A percentile compares a stretch with the other conserved stretches of the same genome.
Conservation (phyloP, 2,888 invertebrate species). For the Eilema griseolum region DNA sequence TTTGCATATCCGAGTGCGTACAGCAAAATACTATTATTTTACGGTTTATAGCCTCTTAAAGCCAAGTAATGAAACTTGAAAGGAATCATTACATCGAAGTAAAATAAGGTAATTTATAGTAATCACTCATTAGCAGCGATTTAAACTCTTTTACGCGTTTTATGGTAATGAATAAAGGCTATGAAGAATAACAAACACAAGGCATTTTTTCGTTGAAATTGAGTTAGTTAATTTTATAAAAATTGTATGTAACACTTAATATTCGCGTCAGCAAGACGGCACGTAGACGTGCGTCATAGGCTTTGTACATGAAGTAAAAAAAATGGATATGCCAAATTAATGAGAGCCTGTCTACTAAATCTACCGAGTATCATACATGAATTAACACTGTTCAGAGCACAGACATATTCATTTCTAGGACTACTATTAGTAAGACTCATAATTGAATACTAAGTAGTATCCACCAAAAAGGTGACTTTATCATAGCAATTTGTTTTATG, state of each 20-base stretch:
- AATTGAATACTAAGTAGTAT: no score
- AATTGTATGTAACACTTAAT: slow-evolving; percentile 65
- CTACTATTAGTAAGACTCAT: no score
- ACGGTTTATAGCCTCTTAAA: slow-evolving; percentile 11
- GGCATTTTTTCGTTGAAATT: slow-evolving; percentile 39
- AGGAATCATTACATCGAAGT: slow-evolving; percentile 25
- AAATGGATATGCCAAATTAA: slow-evolving; percentile 31
- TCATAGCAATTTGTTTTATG: no score
- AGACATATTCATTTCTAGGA: no score
- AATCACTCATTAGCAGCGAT: slow-evolving; percentile 35
- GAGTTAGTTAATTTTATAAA: slow-evolving; percentile 54
- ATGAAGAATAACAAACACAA: slow-evolving; percentile 45
- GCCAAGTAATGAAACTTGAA: slow-evolving; percentile 35
- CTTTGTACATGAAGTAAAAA: slow-evolving; percentile 34
- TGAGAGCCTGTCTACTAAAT: not conserved
- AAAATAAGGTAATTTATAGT: slow-evolving; percentile 30
- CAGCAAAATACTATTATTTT: slow-evolving; percentile 34
- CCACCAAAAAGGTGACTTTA: no score
- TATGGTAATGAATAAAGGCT: slow-evolving; percentile 48
- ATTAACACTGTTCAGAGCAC: no score
- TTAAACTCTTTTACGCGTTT: slow-evolving; percentile 40
- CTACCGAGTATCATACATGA: no score
- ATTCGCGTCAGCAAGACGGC: slow-evolving; percentile 71
- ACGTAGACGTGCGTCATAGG: slow-evolving; percentile 68
- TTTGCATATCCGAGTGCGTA: slow-evolving; percentile 18